These are phyloP conservation scores for Neogobius melanostomus DNA, from an alignment of 2,113 vertebrate species.

Conservation along the genomic window DNA sequence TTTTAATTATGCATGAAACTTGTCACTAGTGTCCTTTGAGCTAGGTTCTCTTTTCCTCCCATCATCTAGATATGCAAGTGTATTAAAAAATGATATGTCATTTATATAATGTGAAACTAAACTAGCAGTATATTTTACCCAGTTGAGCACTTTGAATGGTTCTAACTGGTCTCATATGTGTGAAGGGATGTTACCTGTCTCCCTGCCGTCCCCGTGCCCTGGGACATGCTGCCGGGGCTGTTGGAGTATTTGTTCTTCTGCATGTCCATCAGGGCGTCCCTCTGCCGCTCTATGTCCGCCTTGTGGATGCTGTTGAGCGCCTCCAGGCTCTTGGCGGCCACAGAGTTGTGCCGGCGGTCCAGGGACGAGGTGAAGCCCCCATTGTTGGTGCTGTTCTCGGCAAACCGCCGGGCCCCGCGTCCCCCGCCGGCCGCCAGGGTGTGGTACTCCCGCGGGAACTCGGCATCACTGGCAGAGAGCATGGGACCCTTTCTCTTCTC, in stretches of 20 bases:
- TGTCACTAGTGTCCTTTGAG: too few species aligned
- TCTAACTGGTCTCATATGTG: background rate
- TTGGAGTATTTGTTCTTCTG: conserved; percentile 89
- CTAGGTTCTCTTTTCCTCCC: too few species aligned
- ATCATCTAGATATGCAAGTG: too few species aligned
- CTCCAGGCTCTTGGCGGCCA: conserved; percentile 91
- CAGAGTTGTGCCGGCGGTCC: conserved; percentile 86
- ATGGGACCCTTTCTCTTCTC: conserved; percentile 91
- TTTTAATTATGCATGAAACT: too few species aligned
- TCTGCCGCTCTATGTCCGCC: conserved; percentile 89
- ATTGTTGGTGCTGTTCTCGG: conserved; percentile 77
- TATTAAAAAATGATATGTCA: too few species aligned
- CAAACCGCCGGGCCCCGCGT: conserved; percentile 88
- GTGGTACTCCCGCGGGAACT: conserved; percentile 93
- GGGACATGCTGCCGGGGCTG: conserved; percentile 75
- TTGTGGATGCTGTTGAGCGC: conserved; percentile 91
- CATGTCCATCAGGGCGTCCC: conserved; percentile 91
- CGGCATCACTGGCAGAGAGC: conserved; percentile 95
- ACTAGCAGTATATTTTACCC: background rate
- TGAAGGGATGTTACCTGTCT: conserved; percentile 49
- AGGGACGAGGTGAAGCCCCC: conserved; percentile 90
- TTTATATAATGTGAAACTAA: background rate
- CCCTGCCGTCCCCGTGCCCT: conserved; percentile 38
- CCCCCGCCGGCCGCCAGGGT: conserved; percentile 83
- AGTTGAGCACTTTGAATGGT: too few species aligned